These are phyloP conservation scores for Punctoribates punctum DNA, from an alignment of 2,888 invertebrate genomes.

Conservation along the genomic window DNA sequence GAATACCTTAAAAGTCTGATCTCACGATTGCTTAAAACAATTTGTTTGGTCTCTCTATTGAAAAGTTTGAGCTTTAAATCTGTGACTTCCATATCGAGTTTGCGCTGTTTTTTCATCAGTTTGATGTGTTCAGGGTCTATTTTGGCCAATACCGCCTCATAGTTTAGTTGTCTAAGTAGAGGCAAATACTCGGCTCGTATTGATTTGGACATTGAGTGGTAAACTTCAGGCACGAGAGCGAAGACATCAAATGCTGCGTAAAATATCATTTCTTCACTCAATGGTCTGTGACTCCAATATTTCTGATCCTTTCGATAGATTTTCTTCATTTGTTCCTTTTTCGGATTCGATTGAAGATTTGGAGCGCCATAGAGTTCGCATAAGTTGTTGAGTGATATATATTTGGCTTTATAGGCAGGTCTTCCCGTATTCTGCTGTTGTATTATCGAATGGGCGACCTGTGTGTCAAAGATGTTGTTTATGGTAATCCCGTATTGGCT, in stretches of 20 bases:
- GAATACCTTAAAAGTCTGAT: slow-evolving; percentile 70
- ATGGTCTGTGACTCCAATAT: slow-evolving; percentile 73
- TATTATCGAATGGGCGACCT: slow-evolving; percentile 82
- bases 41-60: slow-evolving; percentile 65
- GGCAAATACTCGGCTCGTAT: slow-evolving; percentile 66
- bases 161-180: slow-evolving; percentile 76
- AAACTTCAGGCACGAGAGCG: slow-evolving; percentile 77
- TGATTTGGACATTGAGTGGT: slow-evolving; percentile 66
- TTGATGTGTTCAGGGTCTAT: slow-evolving; percentile 81
- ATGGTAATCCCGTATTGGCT: slow-evolving; percentile 78
- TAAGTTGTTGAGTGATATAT: slow-evolving; percentile 82
- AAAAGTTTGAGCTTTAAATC: slow-evolving; percentile 73
- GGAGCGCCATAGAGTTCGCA: slow-evolving; percentile 85
- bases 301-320: slow-evolving; percentile 55
- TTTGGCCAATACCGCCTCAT: slow-evolving; percentile 77
- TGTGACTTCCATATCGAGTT: slow-evolving; percentile 84
- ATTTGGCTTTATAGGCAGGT: slow-evolving; percentile 91
- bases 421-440: slow-evolving; percentile 83
- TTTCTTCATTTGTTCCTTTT: slow-evolving; percentile 69
- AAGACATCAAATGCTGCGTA: slow-evolving; percentile 86
- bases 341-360: slow-evolving; percentile 61
- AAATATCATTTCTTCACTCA: slow-evolving; percentile 83
- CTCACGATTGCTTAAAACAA: slow-evolving; percentile 86
- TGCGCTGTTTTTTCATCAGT: slow-evolving; percentile 78
- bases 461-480: slow-evolving; percentile 84